These are phyloP conservation scores for Mya arenaria DNA, from an alignment of 1,140 invertebrate genomes.

Conservation along the genomic window DNA sequence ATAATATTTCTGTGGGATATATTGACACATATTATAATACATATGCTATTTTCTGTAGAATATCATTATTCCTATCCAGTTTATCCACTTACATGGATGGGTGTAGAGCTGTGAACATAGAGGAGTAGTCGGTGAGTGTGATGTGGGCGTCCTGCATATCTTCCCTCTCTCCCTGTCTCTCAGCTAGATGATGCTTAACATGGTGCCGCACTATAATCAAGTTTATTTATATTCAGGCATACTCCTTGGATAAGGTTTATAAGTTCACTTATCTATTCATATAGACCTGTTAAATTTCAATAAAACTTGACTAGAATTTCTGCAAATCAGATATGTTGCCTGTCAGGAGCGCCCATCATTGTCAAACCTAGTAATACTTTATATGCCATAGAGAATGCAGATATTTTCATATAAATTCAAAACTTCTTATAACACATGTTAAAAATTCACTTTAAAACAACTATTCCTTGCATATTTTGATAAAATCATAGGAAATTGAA, in stretches of 20 bases:
- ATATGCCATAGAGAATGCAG: no score
- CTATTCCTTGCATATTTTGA: no score
- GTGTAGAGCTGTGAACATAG: conserved; percentile 68
- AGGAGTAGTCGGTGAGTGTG: conserved; percentile 75
- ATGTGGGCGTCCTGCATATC: conserved; percentile 83
- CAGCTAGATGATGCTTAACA: conserved; percentile 72
- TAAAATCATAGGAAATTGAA: no score
- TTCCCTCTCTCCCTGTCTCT: conserved; percentile 82
- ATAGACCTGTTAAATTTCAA: not conserved
- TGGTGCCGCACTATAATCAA: conserved; percentile 64
- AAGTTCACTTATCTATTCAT: conserved; percentile 8
- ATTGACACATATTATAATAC: no score
- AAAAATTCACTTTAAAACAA: no score
- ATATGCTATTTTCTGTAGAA: no score
- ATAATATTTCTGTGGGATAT: no score
- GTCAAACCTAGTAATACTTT: not conserved
- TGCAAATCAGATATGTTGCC: not conserved
- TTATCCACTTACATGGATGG: conserved; percentile 78
- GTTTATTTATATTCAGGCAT: no score
- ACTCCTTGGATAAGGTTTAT: conserved; percentile 11
- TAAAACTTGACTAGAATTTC: not conserved
- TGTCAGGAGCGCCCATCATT: not conserved
- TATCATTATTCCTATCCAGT: no score
- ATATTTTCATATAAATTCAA: no score
- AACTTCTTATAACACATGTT: no score